These are phyloP conservation scores for Formica selysi DNA, from an alignment of 1,140 invertebrate species.

Conservation along the genomic window DNA sequence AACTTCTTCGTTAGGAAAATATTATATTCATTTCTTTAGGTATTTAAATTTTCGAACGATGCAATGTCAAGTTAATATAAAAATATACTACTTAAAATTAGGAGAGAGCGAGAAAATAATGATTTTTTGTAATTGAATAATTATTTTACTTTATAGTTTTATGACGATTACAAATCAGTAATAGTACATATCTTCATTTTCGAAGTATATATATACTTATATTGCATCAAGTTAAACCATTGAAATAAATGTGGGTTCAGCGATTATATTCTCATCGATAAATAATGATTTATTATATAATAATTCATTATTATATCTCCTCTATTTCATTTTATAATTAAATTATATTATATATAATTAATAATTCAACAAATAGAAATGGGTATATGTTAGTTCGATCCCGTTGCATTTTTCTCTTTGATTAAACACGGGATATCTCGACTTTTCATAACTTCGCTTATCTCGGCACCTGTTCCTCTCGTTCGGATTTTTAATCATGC, in stretches of 20 bases:
- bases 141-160: background rate
- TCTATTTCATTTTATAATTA: background rate
- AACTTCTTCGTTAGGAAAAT: background rate
- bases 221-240: background rate
- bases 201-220: background rate
- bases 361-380: background rate
- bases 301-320: background rate
- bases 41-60: background rate
- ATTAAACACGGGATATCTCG: constrained; percentile 26
- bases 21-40: background rate
- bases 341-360: constrained; percentile 6
- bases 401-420: background rate
- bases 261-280: background rate
- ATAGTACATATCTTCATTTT: background rate
- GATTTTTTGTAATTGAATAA: background rate
- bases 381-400: background rate
- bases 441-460: constrained; percentile 20
- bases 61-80: background rate
- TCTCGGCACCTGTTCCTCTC: background rate
- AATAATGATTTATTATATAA: background rate
- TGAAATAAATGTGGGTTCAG: background rate
- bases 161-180: background rate
- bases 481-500: constrained; percentile 24
- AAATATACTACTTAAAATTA: background rate
- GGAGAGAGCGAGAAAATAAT: background rate